phyloP scores from a whole-genome alignment of 2,797 vertebrate genomes.

The Crocodylus rhombifer region DNA sequence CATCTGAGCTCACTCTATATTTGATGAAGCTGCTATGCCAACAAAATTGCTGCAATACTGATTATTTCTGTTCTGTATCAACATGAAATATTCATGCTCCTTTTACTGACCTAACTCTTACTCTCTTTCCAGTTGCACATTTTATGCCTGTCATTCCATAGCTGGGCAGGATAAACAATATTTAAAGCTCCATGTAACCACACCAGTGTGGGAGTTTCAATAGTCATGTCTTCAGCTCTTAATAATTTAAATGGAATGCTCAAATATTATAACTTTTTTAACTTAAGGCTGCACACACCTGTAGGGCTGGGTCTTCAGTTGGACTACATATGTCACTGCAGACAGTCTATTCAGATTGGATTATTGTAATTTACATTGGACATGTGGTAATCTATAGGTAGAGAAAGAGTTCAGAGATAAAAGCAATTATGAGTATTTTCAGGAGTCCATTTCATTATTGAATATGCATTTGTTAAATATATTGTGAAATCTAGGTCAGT shows the following conservation, averaged over 20 bases:
- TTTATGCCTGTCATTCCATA: not conserved
- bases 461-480: not conserved
- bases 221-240: not conserved
- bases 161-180: not conserved
- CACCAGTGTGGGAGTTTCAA: not conserved
- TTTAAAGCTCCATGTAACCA: not conserved
- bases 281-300: not conserved
- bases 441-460: not conserved
- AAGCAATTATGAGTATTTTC: not conserved
- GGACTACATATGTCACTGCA: not conserved
- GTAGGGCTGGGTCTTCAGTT: not conserved
- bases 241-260: not conserved
- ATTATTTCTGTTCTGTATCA: not conserved
- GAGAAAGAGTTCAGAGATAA: not conserved
- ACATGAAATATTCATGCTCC: not conserved
- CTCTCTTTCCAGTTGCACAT: not conserved
- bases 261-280: not conserved
- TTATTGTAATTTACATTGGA: not conserved
- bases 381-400: not conserved
- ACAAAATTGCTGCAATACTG: not conserved
- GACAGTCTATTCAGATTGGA: not conserved
- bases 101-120: not conserved
- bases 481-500: not conserved
- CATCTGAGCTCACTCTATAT: not conserved
- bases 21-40: not conserved